Evolutionary conservation across 1,140 invertebrate genomes (phyloP).

Genomic region (Aethina tumida): DNA sequence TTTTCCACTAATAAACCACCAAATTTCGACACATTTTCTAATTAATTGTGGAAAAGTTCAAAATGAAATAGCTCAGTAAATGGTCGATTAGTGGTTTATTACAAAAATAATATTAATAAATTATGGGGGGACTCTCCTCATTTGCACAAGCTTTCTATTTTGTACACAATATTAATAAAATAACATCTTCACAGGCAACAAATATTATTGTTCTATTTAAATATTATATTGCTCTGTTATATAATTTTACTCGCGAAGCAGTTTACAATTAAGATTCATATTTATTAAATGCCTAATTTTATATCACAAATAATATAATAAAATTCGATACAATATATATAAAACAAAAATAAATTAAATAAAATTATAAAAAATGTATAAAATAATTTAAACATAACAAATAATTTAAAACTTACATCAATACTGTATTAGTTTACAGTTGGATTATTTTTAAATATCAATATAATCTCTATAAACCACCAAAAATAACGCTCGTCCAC

Average conservation of each 20-base stretch:
- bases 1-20: too few relatives aligned
- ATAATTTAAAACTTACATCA: slow-evolving; percentile 11
- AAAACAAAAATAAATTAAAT: slow-evolving; percentile 5
- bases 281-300: slow-evolving; percentile 7
- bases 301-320: not conserved
- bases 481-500: too few relatives aligned
- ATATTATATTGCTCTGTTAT: slow-evolving; percentile 14
- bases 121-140: slow-evolving; percentile 5
- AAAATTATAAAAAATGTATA: not conserved
- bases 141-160: slow-evolving; percentile 11
- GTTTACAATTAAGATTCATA: slow-evolving; percentile 7
- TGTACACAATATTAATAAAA: slow-evolving; percentile 11
- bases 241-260: slow-evolving; percentile 15
- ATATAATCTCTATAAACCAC: too few relatives aligned
- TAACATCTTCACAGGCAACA: slow-evolving; percentile 14
- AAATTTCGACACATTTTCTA: too few relatives aligned
- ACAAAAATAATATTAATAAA: slow-evolving; percentile 22
- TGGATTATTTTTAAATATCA: too few relatives aligned
- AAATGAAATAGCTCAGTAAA: too few relatives aligned
- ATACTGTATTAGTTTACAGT: too few relatives aligned
- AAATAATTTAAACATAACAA: slow-evolving; percentile 2
- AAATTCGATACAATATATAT: slow-evolving; percentile 5
- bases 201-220: slow-evolving; percentile 19
- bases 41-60: too few relatives aligned
- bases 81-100: too few relatives aligned